Evolutionary conservation across 2,888 invertebrate genomes (phyloP).

Genomic region (Napeogenes inachia): DNA sequence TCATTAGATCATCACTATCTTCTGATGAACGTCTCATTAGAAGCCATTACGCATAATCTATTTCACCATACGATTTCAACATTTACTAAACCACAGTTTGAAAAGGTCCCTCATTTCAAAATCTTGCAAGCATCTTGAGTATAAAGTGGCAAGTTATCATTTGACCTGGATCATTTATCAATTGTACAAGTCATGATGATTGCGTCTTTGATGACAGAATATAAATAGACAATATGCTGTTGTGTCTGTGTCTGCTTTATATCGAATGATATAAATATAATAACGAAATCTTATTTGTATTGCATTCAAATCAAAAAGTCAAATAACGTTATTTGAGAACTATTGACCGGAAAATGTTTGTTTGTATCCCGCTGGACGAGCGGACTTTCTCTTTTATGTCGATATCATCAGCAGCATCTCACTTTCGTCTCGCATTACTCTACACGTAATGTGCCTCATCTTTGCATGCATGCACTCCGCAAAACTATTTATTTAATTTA

Average conservation of each 20-base stretch:
- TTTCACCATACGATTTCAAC: constrained; percentile 21
- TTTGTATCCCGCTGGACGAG: constrained; percentile 31
- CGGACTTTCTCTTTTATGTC: constrained; percentile 38
- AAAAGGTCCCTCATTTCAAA: constrained; percentile 22
- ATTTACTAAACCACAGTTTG: constrained; percentile 12
- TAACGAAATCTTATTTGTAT: no score
- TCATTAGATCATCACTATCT: no score
- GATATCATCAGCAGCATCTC: constrained; percentile 35
- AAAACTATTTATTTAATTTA: constrained; percentile 23
- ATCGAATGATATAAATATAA: neutral
- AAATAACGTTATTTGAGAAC: constrained; percentile 9
- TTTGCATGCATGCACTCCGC: constrained; percentile 30
- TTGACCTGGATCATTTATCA: constrained; percentile 24
- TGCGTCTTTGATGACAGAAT: constrained; percentile 16
- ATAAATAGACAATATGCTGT: constrained; percentile 8
- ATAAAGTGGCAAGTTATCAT: constrained; percentile 22
- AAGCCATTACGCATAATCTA: constrained; percentile 3
- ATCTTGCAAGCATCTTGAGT: constrained; percentile 21
- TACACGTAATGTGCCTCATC: constrained; percentile 37
- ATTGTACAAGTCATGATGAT: constrained; percentile 25
- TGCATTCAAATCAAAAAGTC: neutral
- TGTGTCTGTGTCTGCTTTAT: no score
- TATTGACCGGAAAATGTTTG: constrained; percentile 29
- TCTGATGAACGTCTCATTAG: no score
- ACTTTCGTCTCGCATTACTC: constrained; percentile 40